Conservation (phyloP, 2,797 vertebrate species). For the Pteronotus mesoamericanus region DNA sequence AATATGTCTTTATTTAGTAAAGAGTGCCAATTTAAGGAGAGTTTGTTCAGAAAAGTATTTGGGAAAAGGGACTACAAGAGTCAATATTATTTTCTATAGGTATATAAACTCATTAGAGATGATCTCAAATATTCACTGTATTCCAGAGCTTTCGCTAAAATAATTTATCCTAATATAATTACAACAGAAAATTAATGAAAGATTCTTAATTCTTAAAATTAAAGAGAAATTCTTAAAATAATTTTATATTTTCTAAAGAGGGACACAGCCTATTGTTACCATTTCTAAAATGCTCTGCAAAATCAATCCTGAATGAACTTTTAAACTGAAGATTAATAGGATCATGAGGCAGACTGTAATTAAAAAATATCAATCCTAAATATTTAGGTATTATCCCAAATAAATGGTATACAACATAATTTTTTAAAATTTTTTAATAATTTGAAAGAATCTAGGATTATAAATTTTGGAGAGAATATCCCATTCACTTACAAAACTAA, state of each 20-base stretch:
- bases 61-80: neutral
- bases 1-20: neutral
- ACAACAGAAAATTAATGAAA: slow-evolving; percentile 2
- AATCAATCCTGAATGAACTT: neutral
- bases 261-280: neutral
- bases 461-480: neutral
- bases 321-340: slow-evolving; percentile 3
- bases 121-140: neutral
- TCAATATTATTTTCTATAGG: neutral
- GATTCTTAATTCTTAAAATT: too few relatives aligned
- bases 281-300: slow-evolving; percentile 19
- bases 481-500: neutral
- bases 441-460: neutral
- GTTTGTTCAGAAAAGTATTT: neutral
- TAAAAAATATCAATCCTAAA: neutral
- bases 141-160: neutral
- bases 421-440: neutral
- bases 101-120: neutral
- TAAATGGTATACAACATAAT: neutral
- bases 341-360: neutral
- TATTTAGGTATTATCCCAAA: neutral
- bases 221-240: neutral
- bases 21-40: neutral
- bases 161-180: neutral
- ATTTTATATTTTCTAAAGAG: neutral